These are phyloP conservation scores for Atopsyche davidsoni DNA, from an alignment of 1,140 invertebrate genomes.

Conservation along the genomic window DNA sequence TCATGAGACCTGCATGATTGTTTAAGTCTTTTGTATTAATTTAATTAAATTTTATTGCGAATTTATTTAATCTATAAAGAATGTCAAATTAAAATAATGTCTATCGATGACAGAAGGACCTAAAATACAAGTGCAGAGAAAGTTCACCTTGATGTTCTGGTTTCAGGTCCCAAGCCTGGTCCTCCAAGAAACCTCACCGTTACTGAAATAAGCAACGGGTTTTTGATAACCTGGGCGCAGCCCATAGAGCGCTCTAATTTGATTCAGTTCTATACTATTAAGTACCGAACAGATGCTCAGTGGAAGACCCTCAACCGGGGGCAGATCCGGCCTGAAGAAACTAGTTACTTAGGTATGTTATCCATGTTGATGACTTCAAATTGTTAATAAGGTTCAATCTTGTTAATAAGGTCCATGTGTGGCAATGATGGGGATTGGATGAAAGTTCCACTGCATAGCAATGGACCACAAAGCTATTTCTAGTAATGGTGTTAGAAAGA, in stretches of 20 bases:
- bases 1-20: no score
- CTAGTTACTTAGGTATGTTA: constrained; percentile 71
- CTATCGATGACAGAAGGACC: no score
- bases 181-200: constrained; percentile 83
- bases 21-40: no score
- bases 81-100: no score
- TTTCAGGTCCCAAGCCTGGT: constrained; percentile 78
- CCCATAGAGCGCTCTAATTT: constrained; percentile 72
- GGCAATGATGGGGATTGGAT: no score
- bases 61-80: no score
- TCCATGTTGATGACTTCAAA: background rate
- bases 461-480: no score
- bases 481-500: no score
- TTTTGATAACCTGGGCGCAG: constrained; percentile 81
- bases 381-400: background rate
- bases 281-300: constrained; percentile 79
- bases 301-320: constrained; percentile 84
- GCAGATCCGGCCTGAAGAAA: constrained; percentile 80
- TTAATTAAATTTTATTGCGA: no score
- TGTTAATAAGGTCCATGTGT: no score
- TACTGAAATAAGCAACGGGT: constrained; percentile 77
- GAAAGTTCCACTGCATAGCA: no score
- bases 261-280: constrained; percentile 86
- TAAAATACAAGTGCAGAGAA: background rate
- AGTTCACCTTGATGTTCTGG: constrained; percentile 1